Evolutionary conservation across 2,113 vertebrate species (phyloP).

Genomic region (Podarcis cretensis): DNA sequence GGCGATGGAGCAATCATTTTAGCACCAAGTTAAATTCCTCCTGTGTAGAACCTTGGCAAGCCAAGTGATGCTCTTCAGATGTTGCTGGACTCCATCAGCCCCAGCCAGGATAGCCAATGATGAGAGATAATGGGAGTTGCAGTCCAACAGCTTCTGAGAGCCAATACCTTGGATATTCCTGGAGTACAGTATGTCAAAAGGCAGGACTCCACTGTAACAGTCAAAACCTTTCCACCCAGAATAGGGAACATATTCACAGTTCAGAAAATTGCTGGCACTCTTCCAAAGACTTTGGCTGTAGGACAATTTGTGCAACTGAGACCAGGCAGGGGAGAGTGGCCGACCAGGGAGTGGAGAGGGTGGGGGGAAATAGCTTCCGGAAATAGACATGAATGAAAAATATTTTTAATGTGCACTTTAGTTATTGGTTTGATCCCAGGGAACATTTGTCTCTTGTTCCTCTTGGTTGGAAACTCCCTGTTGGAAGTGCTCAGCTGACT

Average conservation of each 20-base stretch:
- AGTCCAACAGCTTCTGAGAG: too few relatives aligned
- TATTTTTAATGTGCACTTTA: conserved; percentile 65
- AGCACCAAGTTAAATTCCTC: too few relatives aligned
- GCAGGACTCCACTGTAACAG: conserved; percentile 56
- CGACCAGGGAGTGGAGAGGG: not conserved
- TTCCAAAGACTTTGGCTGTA: conserved; percentile 48
- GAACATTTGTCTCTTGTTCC: conserved; percentile 57
- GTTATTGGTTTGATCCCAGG: conserved; percentile 60
- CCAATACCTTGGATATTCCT: too few relatives aligned
- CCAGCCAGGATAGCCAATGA: too few relatives aligned
- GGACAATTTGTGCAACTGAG: conserved; percentile 63
- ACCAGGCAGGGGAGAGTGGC: not conserved
- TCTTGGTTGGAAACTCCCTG: conserved; percentile 37
- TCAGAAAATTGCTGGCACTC: conserved; percentile 59
- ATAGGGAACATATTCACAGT: conserved; percentile 65
- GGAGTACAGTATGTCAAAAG: conserved; percentile 42
- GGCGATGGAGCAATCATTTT: too few relatives aligned
- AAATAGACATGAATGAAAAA: conserved; percentile 64
- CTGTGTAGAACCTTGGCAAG: too few relatives aligned
- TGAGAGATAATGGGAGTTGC: too few relatives aligned
- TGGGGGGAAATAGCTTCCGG: conserved; percentile 36
- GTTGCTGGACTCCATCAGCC: too few relatives aligned
- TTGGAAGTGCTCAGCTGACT: conserved; percentile 32
- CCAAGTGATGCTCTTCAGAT: too few relatives aligned
- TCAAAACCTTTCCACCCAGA: conserved; percentile 58